Conservation (phyloP, 2,113 vertebrate species). For the Grus americana region DNA sequence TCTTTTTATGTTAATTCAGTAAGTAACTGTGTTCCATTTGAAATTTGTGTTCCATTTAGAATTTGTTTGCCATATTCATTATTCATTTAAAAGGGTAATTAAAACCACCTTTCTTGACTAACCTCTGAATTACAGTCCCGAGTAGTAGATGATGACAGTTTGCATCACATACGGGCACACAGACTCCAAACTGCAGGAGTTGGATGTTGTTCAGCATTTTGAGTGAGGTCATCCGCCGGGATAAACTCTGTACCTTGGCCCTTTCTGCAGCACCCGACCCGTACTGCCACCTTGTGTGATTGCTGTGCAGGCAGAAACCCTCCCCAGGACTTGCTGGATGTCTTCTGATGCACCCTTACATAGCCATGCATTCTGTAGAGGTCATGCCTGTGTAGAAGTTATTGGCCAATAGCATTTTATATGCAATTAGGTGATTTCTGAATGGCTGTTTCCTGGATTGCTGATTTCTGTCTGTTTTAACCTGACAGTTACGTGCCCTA, state of each 20-base stretch:
- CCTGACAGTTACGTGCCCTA: background rate
- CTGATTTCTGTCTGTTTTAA: background rate
- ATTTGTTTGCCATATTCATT: background rate
- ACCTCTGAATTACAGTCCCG: background rate
- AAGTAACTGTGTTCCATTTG: background rate
- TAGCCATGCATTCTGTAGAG: background rate
- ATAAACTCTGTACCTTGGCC: background rate
- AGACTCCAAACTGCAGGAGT: background rate
- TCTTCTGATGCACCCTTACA: background rate
- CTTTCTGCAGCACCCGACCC: background rate
- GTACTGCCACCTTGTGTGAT: background rate
- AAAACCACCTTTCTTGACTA: background rate
- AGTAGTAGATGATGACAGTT: background rate
- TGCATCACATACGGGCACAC: background rate
- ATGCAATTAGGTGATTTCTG: background rate
- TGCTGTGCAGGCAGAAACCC: background rate
- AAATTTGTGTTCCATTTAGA: background rate
- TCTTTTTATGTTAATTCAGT: constrained; percentile 3
- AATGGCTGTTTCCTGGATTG: background rate
- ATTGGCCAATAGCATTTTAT: background rate
- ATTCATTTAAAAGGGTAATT: background rate
- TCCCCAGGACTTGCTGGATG: background rate
- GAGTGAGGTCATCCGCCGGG: background rate
- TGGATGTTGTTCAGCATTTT: background rate
- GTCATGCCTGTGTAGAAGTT: background rate